Evolutionary conservation across 2,113 vertebrate genomes (phyloP).

Genomic region (Progne subis): DNA sequence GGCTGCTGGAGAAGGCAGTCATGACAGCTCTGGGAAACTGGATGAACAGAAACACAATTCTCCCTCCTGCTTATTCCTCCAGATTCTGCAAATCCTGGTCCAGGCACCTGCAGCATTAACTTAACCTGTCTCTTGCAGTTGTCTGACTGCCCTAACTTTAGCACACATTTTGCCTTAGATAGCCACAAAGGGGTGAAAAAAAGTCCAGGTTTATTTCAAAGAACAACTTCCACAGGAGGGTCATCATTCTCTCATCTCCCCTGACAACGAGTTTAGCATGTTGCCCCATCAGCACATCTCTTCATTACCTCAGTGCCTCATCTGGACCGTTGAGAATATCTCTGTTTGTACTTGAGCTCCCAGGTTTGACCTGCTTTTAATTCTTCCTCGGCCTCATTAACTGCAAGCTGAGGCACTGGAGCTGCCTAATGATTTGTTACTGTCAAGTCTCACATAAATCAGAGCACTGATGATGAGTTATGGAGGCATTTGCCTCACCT

Average conservation of each 20-base stretch:
- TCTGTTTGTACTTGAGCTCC: background rate
- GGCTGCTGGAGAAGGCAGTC: background rate
- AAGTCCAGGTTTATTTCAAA: background rate
- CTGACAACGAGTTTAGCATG: background rate
- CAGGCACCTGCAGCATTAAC: background rate
- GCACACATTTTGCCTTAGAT: background rate
- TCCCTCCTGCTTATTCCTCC: background rate
- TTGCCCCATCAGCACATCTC: background rate
- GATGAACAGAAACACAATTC: background rate
- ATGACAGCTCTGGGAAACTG: background rate
- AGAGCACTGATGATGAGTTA: slow-evolving; percentile 17
- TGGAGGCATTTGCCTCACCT: background rate
- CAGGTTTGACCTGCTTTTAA: background rate
- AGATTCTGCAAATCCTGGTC: background rate
- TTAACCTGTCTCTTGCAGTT: background rate
- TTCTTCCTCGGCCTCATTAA: slow-evolving; percentile 26
- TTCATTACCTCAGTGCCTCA: background rate
- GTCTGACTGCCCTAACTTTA: background rate
- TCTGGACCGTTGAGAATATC: background rate
- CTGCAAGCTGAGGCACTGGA: background rate
- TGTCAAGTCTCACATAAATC: slow-evolving; percentile 34
- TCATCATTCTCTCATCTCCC: background rate
- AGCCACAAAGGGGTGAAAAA: background rate
- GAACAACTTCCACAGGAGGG: background rate
- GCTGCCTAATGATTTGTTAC: slow-evolving; percentile 33